Evolutionary conservation across 1,140 invertebrate genomes (phyloP), one percentile per base, ranked within the genome.

Genomic region (Heterodera carotae): DNA sequence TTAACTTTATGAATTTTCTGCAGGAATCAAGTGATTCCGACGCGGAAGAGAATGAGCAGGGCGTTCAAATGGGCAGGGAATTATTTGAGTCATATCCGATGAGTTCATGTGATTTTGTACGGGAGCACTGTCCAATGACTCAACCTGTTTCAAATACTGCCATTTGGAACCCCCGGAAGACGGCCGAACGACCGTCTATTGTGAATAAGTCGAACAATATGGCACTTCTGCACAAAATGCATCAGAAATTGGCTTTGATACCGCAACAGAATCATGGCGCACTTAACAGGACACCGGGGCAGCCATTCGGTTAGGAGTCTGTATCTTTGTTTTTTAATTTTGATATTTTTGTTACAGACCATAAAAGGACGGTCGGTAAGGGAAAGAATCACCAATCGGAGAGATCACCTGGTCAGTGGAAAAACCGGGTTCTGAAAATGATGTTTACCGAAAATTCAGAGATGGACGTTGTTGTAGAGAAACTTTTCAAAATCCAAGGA

Each of bases 11-110:
- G 4, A 22, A 18, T 31, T 66, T 12, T 31, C 5, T 31, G 27
- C n/a, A 66, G 62, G 62, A 66, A 31, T 31, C 29, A 27, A 66
- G 62, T 29, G 25, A 66, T 31, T 66, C 62, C 62, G 62, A 34
- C n/a, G 6, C 15, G 12, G 62, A 66, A 66, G 15, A 12, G 62
- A 34, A 66, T 66, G 62, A 66, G 62, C 29, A 66, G 25, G 15
- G 25, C 48, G 5, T 5, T 56, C 1, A 56, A 56, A 56, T 22
- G 18, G 48, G 48, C 5, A 22, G 18, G 4, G 48, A 56, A 56
- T 22, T 56, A 3, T 22, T 56, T 22, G 48, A 56, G 22, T 22
- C 48, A 5, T 56, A 56, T 56, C 22, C 48, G 4, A 5, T 2
- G 5, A 22, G 12, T 0, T 22, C 18, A 22, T 5, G 22, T 22